Percentiles rank a stretch among this genome's conserved stretches.
phyloP scores from a whole-genome alignment of 2,888 invertebrate species.

The Acrobasis consociella region DNA sequence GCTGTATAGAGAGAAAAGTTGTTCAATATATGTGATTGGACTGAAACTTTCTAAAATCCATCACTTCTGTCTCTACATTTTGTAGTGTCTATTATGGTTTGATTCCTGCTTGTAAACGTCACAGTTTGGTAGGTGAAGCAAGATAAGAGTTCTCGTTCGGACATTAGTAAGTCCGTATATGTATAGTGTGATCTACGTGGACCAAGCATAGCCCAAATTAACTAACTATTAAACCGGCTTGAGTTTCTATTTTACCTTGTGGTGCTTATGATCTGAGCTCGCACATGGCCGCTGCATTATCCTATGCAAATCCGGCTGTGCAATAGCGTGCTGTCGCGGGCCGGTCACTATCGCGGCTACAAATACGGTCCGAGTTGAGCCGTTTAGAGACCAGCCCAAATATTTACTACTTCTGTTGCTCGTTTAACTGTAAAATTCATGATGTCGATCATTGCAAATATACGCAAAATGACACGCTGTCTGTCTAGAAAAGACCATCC shows the following conservation, averaged over 20 bases:
- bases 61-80: too few relatives aligned
- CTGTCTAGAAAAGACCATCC: background rate
- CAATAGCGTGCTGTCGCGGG: constrained; percentile 74
- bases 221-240: background rate
- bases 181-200: too few relatives aligned
- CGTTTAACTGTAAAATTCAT: constrained; percentile 40
- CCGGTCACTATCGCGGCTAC: constrained; percentile 73
- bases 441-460: background rate
- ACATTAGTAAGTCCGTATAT: too few relatives aligned
- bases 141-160: too few relatives aligned
- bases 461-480: background rate
- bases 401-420: constrained; percentile 51
- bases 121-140: too few relatives aligned
- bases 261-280: constrained; percentile 33
- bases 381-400: constrained; percentile 68
- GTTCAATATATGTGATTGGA: too few relatives aligned
- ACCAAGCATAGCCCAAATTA: background rate
- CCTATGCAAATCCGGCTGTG: constrained; percentile 80
- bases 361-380: constrained; percentile 68
- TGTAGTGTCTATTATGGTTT: too few relatives aligned
- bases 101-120: too few relatives aligned
- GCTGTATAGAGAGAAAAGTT: too few relatives aligned
- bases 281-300: constrained; percentile 62
- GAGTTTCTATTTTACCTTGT: background rate
- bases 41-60: too few relatives aligned